Evolutionary conservation across 2,888 invertebrate species (phyloP), one percentile per base, ranked within the genome.

Genomic region (Chydorus sphaericus): DNA sequence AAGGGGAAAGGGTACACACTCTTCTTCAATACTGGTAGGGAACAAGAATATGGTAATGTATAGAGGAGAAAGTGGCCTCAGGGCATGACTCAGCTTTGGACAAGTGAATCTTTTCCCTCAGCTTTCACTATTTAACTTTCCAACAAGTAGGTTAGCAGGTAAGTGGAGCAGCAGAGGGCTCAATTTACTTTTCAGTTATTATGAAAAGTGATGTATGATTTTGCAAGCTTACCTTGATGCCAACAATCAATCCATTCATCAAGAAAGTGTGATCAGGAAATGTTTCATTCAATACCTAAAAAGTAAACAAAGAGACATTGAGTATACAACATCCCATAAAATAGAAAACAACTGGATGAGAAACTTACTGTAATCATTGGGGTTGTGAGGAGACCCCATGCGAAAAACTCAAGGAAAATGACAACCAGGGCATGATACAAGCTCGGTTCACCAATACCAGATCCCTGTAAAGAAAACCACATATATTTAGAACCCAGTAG

Each of bases 181-280:
- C 18, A 48, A 14, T n/a, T 26, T 7, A 53, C 16, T 33, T 20
- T 26, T 23, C 11, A 20, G 11, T 48, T 16, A 53, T 8, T 31
- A 59, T 3, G 16, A 23, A 11, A 37, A 14, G 11, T 26, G 36
- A 10, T 26, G 10, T 28, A 14, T 4, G 16, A 16, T 18, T 55
- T 57, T 30, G 51, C 7, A 51, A 38, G 30, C 23, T 65, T 65
- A 79, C 79, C 78, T 93, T 94, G 68, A 94, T 89, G 63, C 97
- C 97, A 83, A 98, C 92, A 67, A 99, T 96, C 64, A 98, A 78
- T 59, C 98, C 98, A 79, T 99, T 99, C 93, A 98, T 96, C 59
- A 96, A 78, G 75, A 98, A 97, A 68, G 96, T 98, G 72, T 98
- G 96, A 71, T 93, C 87, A 62, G 97, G 97, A 75, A 98, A 98